These are phyloP conservation scores for Papilio aristodemus DNA, from an alignment of 1,140 invertebrate species.

Conservation along the genomic window DNA sequence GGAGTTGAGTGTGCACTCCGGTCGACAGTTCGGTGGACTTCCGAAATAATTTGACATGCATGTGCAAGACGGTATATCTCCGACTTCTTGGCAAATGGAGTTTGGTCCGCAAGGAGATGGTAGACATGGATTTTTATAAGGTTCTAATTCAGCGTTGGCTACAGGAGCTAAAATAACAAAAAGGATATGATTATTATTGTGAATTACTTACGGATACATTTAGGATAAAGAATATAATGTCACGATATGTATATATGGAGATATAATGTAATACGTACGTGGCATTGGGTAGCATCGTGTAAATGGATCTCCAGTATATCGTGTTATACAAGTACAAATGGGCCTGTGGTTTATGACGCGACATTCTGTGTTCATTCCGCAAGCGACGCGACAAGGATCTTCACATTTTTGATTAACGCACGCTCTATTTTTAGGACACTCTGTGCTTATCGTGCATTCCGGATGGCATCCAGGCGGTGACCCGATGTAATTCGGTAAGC, in stretches of 20 bases:
- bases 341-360: slow-evolving; percentile 86
- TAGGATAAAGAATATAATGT: no score
- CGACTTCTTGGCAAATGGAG: slow-evolving; percentile 84
- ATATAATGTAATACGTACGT: slow-evolving; percentile 74
- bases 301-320: slow-evolving; percentile 89
- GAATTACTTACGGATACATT: no score
- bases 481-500: slow-evolving; percentile 83
- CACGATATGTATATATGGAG: no score
- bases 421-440: slow-evolving; percentile 84
- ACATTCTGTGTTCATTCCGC: slow-evolving; percentile 85
- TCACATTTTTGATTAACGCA: slow-evolving; percentile 85
- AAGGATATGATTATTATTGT: slow-evolving; percentile 10
- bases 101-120: slow-evolving; percentile 88
- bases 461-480: slow-evolving; percentile 83
- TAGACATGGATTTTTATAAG: slow-evolving; percentile 85
- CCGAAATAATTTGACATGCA: slow-evolving; percentile 86
- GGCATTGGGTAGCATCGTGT: slow-evolving; percentile 81
- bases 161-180: slow-evolving; percentile 61
- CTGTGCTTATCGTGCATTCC: slow-evolving; percentile 84
- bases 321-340: slow-evolving; percentile 85
- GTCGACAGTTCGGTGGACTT: slow-evolving; percentile 86
- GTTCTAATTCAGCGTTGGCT: slow-evolving; percentile 70
- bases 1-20: slow-evolving; percentile 87
- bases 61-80: slow-evolving; percentile 84
- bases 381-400: slow-evolving; percentile 84